These are phyloP conservation scores for Diorhabda elongata DNA, from an alignment of 1,140 invertebrate species.

Conservation along the genomic window DNA sequence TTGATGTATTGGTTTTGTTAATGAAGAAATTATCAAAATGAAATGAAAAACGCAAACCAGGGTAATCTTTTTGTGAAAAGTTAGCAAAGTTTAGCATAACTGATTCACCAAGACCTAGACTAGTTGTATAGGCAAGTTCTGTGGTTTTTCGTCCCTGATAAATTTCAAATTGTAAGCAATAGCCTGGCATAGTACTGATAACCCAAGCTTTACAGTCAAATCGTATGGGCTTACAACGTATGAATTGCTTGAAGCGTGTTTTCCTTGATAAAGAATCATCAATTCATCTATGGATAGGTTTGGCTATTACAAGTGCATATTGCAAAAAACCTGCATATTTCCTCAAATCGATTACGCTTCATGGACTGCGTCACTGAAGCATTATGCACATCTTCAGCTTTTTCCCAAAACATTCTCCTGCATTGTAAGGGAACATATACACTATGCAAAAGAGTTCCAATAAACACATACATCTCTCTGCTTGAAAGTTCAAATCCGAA, in stretches of 20 bases:
- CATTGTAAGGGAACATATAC: constrained; percentile 26
- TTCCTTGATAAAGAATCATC: constrained; percentile 34
- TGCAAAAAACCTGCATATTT: constrained; percentile 24
- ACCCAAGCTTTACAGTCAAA: constrained; percentile 34
- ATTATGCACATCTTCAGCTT: constrained; percentile 30
- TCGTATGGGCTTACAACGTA: constrained; percentile 30
- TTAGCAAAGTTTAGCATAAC: not conserved
- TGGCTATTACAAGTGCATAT: not conserved
- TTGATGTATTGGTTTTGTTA: not conserved
- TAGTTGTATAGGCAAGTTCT: not conserved
- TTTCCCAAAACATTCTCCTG: constrained; percentile 35
- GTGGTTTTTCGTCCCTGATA: not conserved
- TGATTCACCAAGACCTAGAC: not conserved
- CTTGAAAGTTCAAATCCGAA: not conserved
- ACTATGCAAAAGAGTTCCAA: constrained; percentile 32
- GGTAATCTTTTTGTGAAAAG: not conserved
- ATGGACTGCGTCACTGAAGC: constrained; percentile 28
- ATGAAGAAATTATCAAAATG: not conserved
- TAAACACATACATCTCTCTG: constrained; percentile 30
- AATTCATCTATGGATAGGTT: constrained; percentile 35
- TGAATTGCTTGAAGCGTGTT: constrained; percentile 34
- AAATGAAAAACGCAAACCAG: not conserved
- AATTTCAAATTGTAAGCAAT: not conserved
- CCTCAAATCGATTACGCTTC: constrained; percentile 31
- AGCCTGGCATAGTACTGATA: not conserved